A percentile compares a stretch with the other conserved stretches of the same genome.
Conservation (phyloP, 2,888 invertebrate species). For the Drosophila meridionalis region DNA sequence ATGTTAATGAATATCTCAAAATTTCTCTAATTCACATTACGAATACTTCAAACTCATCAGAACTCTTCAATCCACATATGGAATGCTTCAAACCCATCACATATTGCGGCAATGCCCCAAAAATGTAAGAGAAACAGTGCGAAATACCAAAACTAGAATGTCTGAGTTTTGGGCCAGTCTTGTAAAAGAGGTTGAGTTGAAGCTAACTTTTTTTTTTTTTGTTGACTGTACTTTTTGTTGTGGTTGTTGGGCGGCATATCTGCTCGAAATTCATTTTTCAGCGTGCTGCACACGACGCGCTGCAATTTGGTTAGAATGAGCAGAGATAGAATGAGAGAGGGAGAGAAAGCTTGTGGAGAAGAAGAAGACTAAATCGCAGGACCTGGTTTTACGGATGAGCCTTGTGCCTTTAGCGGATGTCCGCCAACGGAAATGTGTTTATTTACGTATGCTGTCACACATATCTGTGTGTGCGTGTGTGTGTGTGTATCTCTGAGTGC, state of each 20-base stretch:
- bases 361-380: conserved; percentile 1
- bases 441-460: conserved; percentile 33
- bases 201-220: conserved; percentile 18
- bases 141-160: conserved; percentile 6
- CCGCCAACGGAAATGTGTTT: conserved; percentile 43
- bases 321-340: not conserved
- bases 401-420: conserved; percentile 49
- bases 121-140: not conserved
- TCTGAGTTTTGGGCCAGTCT: not conserved
- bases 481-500: conserved; percentile 6
- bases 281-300: conserved; percentile 62
- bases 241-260: conserved; percentile 35
- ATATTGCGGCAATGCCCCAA: not conserved
- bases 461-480: not conserved
- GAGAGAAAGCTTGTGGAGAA: not conserved
- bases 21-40: too few species aligned
- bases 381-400: conserved; percentile 14
- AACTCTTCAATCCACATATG: not conserved
- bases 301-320: conserved; percentile 36
- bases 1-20: not conserved
- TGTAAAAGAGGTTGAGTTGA: conserved; percentile 25
- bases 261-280: conserved; percentile 68
- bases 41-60: too few species aligned
- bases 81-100: not conserved
- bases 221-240: conserved; percentile 2